These are phyloP conservation scores for Caenorhabditis sp. DNA, from an alignment of 2,888 invertebrate genomes.

Conservation along the genomic window DNA sequence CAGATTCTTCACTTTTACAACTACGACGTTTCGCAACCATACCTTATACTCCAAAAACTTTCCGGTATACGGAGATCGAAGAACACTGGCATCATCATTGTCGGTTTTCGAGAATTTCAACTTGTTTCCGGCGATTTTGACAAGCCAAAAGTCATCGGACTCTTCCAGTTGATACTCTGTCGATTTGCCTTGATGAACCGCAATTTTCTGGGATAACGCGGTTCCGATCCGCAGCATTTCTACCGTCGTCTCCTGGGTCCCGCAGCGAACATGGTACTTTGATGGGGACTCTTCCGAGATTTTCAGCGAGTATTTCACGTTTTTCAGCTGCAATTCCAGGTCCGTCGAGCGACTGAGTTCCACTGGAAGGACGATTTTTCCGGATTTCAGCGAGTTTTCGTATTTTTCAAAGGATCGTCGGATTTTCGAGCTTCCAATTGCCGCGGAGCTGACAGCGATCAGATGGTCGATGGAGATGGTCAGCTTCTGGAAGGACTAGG, in stretches of 20 bases:
- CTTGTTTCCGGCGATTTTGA: slow-evolving; percentile 46
- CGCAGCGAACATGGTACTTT: slow-evolving; percentile 39
- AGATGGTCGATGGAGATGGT: slow-evolving; percentile 31
- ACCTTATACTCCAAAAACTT: slow-evolving; percentile 57
- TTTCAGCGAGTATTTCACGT: slow-evolving; percentile 33
- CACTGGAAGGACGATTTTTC: slow-evolving; percentile 47
- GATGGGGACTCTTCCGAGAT: slow-evolving; percentile 26
- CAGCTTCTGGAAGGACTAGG: slow-evolving; percentile 35
- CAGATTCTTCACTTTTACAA: too few relatives aligned
- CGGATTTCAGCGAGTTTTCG: slow-evolving; percentile 22
- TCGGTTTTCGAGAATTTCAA: slow-evolving; percentile 45
- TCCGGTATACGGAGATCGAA: slow-evolving; percentile 60
- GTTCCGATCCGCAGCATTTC: slow-evolving; percentile 35
- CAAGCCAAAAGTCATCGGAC: slow-evolving; percentile 31
- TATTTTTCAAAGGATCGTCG: slow-evolving; percentile 32
- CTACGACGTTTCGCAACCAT: too few relatives aligned
- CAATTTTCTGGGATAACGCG: not conserved
- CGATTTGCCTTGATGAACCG: slow-evolving; percentile 32
- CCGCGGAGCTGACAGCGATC: slow-evolving; percentile 42
- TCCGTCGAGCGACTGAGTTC: slow-evolving; percentile 20
- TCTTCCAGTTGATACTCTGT: slow-evolving; percentile 46
- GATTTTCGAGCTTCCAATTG: slow-evolving; percentile 42
- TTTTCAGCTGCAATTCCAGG: slow-evolving; percentile 23
- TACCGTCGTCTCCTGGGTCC: slow-evolving; percentile 38
- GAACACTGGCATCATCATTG: slow-evolving; percentile 30